Percentiles rank a stretch among this genome's conserved stretches.
Conservation (phyloP, 2,797 vertebrate species). For the Platalea minor region DNA sequence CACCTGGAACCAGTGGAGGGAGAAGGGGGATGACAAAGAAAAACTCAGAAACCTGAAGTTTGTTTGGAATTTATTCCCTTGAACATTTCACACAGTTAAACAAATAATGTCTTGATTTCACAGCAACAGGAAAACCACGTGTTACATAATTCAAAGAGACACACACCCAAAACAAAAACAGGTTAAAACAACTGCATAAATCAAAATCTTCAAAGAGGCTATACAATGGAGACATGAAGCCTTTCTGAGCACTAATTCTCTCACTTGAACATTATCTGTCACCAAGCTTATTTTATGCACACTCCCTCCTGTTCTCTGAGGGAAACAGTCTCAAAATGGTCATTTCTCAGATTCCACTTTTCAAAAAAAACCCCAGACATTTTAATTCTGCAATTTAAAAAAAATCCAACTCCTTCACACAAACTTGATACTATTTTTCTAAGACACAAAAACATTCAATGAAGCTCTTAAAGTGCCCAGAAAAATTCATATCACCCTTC, state of each 20-base stretch:
- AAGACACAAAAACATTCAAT: slow-evolving; percentile 4
- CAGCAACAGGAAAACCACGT: slow-evolving; percentile 70
- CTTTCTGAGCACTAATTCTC: slow-evolving; percentile 52
- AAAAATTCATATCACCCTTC: slow-evolving; percentile 48
- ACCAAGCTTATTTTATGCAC: neutral
- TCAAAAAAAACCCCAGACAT: neutral
- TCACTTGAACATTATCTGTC: neutral
- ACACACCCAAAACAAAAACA: slow-evolving; percentile 64
- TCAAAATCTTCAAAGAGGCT: slow-evolving; percentile 33
- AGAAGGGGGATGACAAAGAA: slow-evolving; percentile 65
- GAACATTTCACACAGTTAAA: slow-evolving; percentile 73
- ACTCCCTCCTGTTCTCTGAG: slow-evolving; percentile 16
- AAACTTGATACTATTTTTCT: slow-evolving; percentile 1
- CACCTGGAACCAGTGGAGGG: slow-evolving; percentile 15
- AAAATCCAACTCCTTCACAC: neutral
- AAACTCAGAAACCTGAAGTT: slow-evolving; percentile 78
- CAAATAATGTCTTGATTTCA: slow-evolving; percentile 74
- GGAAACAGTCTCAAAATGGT: neutral
- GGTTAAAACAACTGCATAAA: slow-evolving; percentile 64
- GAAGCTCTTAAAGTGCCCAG: slow-evolving; percentile 45
- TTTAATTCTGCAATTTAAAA: neutral
- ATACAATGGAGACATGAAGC: slow-evolving; percentile 34
- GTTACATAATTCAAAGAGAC: slow-evolving; percentile 74
- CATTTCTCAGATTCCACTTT: neutral
- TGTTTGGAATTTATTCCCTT: slow-evolving; percentile 82